Conservation (phyloP, 2,113 vertebrate genomes). For the Ceratotherium simum region DNA sequence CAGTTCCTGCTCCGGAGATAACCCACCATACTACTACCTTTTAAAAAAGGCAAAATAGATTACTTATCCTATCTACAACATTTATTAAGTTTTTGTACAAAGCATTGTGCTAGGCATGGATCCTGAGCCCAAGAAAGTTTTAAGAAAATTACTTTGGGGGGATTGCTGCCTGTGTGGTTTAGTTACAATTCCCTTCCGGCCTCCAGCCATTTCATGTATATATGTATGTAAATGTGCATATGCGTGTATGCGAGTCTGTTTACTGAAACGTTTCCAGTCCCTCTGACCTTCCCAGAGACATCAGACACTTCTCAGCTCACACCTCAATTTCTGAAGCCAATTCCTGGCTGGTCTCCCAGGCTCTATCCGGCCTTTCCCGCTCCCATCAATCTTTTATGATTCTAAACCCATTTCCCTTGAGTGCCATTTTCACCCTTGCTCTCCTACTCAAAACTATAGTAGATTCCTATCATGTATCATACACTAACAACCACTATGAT, state of each 20-base stretch:
- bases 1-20: neutral
- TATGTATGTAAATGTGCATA: neutral
- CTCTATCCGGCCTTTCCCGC: neutral
- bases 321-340: neutral
- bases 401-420: neutral
- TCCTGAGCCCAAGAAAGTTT: neutral
- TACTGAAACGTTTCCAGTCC: neutral
- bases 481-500: neutral
- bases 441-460: neutral
- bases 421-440: neutral
- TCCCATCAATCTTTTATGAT: neutral
- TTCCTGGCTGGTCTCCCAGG: constrained; percentile 57
- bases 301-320: constrained; percentile 38
- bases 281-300: constrained; percentile 28
- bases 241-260: neutral
- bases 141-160: neutral
- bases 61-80: neutral
- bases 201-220: neutral
- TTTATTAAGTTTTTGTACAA: neutral
- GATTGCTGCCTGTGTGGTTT: neutral
- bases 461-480: neutral
- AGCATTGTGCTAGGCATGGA: neutral
- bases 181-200: neutral
- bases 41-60: neutral
- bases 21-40: neutral